Percentiles rank a stretch among this genome's conserved stretches.
Evolutionary conservation across 2,888 invertebrate species (phyloP).

Genomic region (Hypena proboscidalis): DNA sequence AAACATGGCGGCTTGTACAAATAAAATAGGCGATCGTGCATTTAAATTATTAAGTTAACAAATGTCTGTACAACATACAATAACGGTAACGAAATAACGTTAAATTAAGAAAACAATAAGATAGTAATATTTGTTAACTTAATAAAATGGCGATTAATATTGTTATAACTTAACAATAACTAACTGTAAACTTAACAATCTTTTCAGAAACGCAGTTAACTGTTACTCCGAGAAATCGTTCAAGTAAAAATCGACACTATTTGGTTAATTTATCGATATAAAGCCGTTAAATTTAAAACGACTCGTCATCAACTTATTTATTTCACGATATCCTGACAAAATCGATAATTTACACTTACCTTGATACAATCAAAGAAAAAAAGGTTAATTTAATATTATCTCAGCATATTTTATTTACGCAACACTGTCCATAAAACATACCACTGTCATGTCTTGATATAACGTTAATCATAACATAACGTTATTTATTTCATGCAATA

Average conservation of each 20-base stretch:
- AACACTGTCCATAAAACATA: too few relatives aligned
- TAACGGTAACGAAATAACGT: conserved; percentile 8
- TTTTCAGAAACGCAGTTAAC: not conserved
- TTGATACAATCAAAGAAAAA: too few relatives aligned
- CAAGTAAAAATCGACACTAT: not conserved
- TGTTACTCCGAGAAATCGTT: conserved; percentile 1
- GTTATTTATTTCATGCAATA: too few relatives aligned
- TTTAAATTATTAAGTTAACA: conserved; percentile 12
- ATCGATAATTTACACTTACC: not conserved
- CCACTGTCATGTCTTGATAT: too few relatives aligned
- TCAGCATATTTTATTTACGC: too few relatives aligned
- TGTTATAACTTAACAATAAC: not conserved
- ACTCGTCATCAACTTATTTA: too few relatives aligned
- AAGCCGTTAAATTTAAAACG: too few relatives aligned
- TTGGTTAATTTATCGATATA: too few relatives aligned
- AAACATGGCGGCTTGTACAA: not conserved
- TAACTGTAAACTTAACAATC: conserved; percentile 5
- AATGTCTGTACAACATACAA: not conserved
- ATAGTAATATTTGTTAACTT: conserved; percentile 10
- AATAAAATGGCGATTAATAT: conserved; percentile 14
- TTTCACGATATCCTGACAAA: not conserved
- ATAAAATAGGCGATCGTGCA: conserved; percentile 8
- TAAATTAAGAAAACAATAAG: conserved; percentile 7
- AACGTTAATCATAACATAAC: too few relatives aligned
- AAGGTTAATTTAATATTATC: too few relatives aligned